phyloP scores from a whole-genome alignment of 2,888 invertebrate species.

The Himalopsyche anomala region DNA sequence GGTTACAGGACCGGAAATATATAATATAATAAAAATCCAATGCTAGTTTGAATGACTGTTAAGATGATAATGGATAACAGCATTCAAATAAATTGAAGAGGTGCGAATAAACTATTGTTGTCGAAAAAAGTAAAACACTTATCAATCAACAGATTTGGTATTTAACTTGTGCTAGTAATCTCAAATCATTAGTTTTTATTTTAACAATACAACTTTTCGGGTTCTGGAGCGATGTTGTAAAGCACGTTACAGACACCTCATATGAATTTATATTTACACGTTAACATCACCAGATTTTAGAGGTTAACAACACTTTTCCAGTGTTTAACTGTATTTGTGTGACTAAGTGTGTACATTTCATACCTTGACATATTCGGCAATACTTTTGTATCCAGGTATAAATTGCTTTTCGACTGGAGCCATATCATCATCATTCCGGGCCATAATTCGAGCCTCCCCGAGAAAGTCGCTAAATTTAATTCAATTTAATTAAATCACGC shows the following conservation, averaged over 20 bases:
- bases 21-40: too few species aligned
- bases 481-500: background rate
- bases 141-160: too few species aligned
- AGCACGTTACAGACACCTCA: background rate
- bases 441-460: background rate
- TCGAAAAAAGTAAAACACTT: too few species aligned
- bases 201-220: too few species aligned
- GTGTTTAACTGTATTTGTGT: background rate
- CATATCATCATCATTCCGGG: conserved; percentile 25
- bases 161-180: too few species aligned
- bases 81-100: too few species aligned
- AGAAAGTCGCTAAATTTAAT: background rate
- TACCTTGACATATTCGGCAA: conserved; percentile 56
- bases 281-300: background rate
- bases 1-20: too few species aligned
- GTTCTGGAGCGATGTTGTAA: background rate
- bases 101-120: too few species aligned
- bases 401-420: conserved; percentile 46
- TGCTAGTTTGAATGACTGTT: too few species aligned
- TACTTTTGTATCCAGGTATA: conserved; percentile 52
- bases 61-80: too few species aligned
- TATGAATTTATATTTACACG: too few species aligned
- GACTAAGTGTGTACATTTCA: background rate
- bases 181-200: too few species aligned
- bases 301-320: background rate